These are phyloP conservation scores for Nesidiocoris tenuis DNA, from an alignment of 2,888 invertebrate species.

Conservation along the genomic window DNA sequence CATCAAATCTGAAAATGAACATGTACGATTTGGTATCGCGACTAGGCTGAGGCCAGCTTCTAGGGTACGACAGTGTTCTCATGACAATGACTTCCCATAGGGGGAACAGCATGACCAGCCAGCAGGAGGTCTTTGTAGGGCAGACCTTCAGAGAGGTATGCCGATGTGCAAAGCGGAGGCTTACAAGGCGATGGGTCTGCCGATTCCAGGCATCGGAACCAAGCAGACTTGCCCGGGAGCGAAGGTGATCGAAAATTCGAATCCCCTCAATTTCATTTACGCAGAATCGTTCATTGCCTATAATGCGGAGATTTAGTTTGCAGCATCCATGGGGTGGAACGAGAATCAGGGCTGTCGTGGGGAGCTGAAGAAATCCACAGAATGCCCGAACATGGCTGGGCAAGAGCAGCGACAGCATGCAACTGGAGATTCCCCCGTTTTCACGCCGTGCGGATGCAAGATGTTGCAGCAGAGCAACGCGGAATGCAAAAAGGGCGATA, in stretches of 20 bases:
- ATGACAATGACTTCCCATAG: conserved; percentile 56
- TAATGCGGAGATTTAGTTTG: conserved; percentile 6
- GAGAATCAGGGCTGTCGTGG: conserved; percentile 35
- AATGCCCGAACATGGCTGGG: conserved; percentile 23
- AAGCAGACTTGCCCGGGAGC: conserved; percentile 30
- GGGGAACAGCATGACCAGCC: conserved; percentile 13
- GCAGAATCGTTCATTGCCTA: not conserved
- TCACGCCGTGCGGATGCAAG: not conserved
- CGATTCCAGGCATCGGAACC: conserved; percentile 38
- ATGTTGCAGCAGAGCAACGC: not conserved
- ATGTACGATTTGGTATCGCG: no score
- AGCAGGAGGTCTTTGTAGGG: conserved; percentile 22
- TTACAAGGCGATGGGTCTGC: conserved; percentile 46
- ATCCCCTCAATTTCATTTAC: not conserved
- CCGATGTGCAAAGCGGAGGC: conserved; percentile 47
- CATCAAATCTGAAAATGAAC: no score
- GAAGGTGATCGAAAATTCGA: conserved; percentile 19
- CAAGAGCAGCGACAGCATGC: not conserved
- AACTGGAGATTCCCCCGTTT: not conserved
- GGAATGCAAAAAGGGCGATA: conserved; percentile 15
- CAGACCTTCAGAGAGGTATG: conserved; percentile 6
- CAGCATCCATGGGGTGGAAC: conserved; percentile 36
- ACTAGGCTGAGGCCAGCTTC: no score
- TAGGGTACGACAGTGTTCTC: no score
- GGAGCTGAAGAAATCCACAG: conserved; percentile 23